Evolutionary conservation across 2,888 invertebrate species (phyloP).

Genomic region (Meteorus colon): DNA sequence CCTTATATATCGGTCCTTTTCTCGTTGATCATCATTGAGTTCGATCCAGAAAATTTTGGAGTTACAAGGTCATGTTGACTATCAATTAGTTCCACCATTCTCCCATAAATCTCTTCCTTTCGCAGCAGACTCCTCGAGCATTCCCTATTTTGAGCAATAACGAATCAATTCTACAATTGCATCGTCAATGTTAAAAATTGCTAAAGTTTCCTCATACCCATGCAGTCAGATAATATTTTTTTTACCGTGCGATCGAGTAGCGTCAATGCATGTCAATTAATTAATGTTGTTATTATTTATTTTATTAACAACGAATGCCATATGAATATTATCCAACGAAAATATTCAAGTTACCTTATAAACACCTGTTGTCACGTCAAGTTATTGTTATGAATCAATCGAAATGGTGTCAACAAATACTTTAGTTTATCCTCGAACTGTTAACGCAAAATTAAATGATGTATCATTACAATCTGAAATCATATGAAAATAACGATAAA

Average conservation of each 20-base stretch:
- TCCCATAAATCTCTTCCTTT: not conserved
- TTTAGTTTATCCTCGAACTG: conserved; percentile 33
- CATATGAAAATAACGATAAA: conserved; percentile 48
- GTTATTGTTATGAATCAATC: conserved; percentile 11
- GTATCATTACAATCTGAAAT: conserved; percentile 33
- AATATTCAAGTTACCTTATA: not conserved
- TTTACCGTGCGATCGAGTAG: not conserved
- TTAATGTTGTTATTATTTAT: not conserved
- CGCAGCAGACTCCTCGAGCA: not conserved
- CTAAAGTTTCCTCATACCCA: too few relatives aligned
- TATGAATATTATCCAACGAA: not conserved
- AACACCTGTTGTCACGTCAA: not conserved
- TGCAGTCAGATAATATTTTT: too few relatives aligned
- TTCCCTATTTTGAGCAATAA: not conserved
- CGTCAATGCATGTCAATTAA: not conserved
- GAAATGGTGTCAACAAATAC: conserved; percentile 42
- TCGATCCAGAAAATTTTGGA: conserved; percentile 50
- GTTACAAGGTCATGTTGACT: conserved; percentile 57
- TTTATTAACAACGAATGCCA: not conserved
- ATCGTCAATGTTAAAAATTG: too few relatives aligned
- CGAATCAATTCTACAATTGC: too few relatives aligned
- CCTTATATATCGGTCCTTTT: not conserved
- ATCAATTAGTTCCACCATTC: conserved; percentile 53
- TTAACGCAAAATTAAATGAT: conserved; percentile 24
- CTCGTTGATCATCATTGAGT: conserved; percentile 41